Percentiles rank a stretch among this genome's conserved stretches.
phyloP scores from a whole-genome alignment of 2,113 vertebrate genomes.

The Microcebus griseorufus region DNA sequence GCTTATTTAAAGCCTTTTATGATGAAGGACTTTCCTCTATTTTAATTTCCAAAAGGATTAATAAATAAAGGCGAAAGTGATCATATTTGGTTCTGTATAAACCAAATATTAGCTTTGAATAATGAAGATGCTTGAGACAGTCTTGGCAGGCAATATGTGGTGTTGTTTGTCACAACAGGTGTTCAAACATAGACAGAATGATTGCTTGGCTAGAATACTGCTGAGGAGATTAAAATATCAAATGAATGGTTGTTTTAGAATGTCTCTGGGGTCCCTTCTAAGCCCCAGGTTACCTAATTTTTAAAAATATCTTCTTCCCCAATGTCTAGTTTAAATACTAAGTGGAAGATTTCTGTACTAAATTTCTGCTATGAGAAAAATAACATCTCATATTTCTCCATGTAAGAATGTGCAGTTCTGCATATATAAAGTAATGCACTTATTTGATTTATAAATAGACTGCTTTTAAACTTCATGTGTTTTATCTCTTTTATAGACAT shows the following conservation, averaged over 20 bases:
- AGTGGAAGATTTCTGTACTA: not conserved
- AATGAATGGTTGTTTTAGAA: not conserved
- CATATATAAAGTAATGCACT: not conserved
- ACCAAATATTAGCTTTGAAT: conserved; percentile 15
- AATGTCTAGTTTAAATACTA: not conserved
- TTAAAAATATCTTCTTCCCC: not conserved
- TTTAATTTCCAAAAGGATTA: not conserved
- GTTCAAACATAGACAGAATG: not conserved
- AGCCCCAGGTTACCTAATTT: not conserved
- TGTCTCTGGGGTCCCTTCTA: not conserved
- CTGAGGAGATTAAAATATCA: conserved; percentile 12
- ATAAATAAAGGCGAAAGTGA: not conserved
- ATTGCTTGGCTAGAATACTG: not conserved
- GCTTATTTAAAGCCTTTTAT: not conserved
- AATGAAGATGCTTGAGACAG: not conserved
- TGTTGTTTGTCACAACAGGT: not conserved
- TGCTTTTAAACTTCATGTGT: not conserved
- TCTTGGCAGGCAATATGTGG: not conserved
- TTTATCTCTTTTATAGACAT: not conserved
- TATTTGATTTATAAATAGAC: not conserved
- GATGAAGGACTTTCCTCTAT: not conserved
- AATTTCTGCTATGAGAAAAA: not conserved
- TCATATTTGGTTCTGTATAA: not conserved
- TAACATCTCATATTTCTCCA: not conserved
- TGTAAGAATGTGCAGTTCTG: not conserved